Evolutionary conservation across 2,797 vertebrate species (phyloP), one percentile per base, ranked within the genome.

Genomic region (Chaenodraco wilsoni): DNA sequence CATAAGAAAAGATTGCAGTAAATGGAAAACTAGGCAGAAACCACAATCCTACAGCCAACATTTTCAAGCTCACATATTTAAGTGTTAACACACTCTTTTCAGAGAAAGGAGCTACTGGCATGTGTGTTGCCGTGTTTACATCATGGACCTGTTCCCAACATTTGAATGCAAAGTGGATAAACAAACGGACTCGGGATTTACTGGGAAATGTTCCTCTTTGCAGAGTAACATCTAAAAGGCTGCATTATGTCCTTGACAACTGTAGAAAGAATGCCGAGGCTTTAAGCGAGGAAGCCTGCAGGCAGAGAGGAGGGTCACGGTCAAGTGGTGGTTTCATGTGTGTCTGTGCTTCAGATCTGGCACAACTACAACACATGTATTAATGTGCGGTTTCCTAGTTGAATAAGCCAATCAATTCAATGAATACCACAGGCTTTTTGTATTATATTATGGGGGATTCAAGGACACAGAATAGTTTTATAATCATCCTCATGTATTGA

Each of bases 21-120:
- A 77, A 84, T 65, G 82, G 78, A 84, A 86, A 79, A 87, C 69
- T 46, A 44, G 45, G 79, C 74, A 37, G 81, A 63, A 78, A 8
- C 55, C 14, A 82, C 62, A 80, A 55, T 60, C 46, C 75, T 31
- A 10, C 21, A 71, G 44, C 14, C 40, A 61, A 48, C 54, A 37
- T n/a, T 59, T 33, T 67, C 21, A 57, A 37, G 51, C 49, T 9
- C 15, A 46, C 40, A 75, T 37, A 64, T 55, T 11, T 7, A 43
- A 12, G 21, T 23, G 5, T 5, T 37, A 14, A 55, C 14, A 13
- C 10, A 4, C 10, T 75, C 33, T 37, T 9, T 37, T 37, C 33
- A 71, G 37, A 62, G 2, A 16, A 54, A 62, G 5, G 5, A 37
- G 54, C 40, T 3, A 61, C 7, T 37, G 19, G 61, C 67, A 56